Evolutionary conservation across 2,797 vertebrate species (phyloP), one percentile per base, ranked within the genome.

Genomic region (Clarias fuscus): DNA sequence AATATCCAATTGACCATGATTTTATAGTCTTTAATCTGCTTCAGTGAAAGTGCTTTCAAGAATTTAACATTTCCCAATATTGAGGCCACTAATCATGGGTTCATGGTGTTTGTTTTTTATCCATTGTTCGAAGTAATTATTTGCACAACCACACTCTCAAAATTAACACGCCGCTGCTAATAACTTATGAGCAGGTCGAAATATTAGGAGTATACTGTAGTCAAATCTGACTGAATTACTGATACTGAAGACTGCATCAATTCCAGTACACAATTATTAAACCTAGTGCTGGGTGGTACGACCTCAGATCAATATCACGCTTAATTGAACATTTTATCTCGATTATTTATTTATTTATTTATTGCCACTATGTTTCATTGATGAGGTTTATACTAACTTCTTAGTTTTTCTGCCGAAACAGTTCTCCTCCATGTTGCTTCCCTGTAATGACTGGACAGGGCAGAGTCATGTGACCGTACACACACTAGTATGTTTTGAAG

Each of bases 1-100:
- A 87, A 92, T 93, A 91, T 86, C 87, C 90, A 90, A 90, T 93
- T 93, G 91, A 92, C 91, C 83, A 80, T 65, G 82, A 83, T 88
- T 88, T 89, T 84, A 85, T 89, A 87, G 76, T 73, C 86, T 89
- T 89, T 90, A 89, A 89, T 89, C 87, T 86, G 77, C 84, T 86
- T 83, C 84, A 82, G 77, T 70, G 85, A 84, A 88, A 86, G 81
- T 86, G 43, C 85, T 87, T 87, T 86, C n/a, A 78, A 56, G 22
- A 24, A 59, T 86, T 71, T 76, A 82, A 64, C 58, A 30, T 67
- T 43, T 87, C 75, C 56, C 20, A 59, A 56, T 78, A 22, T 78
- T 83, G 82, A 85, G 10, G 80, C 37, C 30, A 61, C 75, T 76
- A 78, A 84, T 56, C 4, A 48, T 68, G n/a, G 84, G 7, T 80